Evolutionary conservation across 2,113 vertebrate genomes (phyloP).

Genomic region (Serranochromis macrocephalus): DNA sequence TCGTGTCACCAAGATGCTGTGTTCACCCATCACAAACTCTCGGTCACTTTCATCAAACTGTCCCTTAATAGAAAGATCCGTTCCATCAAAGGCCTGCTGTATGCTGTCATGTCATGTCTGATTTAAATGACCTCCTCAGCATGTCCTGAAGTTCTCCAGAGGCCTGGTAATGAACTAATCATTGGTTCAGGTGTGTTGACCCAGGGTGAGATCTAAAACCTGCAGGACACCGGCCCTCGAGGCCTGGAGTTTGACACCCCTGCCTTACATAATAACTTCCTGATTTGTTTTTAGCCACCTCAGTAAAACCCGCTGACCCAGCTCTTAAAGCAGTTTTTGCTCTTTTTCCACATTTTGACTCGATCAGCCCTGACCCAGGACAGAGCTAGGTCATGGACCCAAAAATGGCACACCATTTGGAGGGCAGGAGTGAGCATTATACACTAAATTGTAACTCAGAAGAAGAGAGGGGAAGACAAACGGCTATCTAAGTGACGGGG

Average conservation of each 20-base stretch:
- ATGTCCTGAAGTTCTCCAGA: background rate
- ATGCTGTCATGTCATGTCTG: conserved; percentile 26
- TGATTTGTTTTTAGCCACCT: conserved; percentile 42
- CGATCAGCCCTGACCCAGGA: conserved; percentile 16
- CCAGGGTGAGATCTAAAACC: background rate
- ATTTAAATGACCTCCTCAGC: background rate
- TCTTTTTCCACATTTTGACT: conserved; percentile 34
- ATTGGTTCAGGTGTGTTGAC: background rate
- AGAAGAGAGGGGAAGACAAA: background rate
- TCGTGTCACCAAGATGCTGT: background rate
- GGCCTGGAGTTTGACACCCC: background rate
- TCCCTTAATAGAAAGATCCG: background rate
- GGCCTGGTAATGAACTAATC: background rate
- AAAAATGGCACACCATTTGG: conserved; percentile 25
- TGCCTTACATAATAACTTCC: background rate
- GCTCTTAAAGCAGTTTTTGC: conserved; percentile 24
- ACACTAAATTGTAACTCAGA: conserved; percentile 12
- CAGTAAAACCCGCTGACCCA: conserved; percentile 8
- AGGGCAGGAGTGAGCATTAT: conserved; percentile 9
- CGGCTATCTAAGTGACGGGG: background rate
- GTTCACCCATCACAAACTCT: background rate
- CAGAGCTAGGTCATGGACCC: conserved; percentile 18
- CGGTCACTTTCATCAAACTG: conserved; percentile 4
- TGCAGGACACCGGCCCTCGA: background rate
- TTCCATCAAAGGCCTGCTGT: background rate